Conservation (phyloP, 2,797 vertebrate genomes). For the Bovichtus diacanthus region DNA sequence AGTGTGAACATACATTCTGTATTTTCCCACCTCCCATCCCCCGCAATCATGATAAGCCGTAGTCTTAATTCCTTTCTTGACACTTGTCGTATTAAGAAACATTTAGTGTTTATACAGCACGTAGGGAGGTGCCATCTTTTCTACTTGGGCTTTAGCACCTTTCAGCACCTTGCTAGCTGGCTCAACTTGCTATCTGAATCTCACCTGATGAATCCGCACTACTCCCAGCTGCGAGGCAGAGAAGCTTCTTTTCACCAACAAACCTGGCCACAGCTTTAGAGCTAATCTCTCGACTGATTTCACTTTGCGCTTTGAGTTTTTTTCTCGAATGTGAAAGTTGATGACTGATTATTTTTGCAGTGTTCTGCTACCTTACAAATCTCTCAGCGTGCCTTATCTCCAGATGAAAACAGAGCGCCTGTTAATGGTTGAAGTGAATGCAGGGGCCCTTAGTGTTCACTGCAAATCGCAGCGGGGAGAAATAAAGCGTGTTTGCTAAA, state of each 20-base stretch:
- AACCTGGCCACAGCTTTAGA: slow-evolving; percentile 61
- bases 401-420: slow-evolving; percentile 50
- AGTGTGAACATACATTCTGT: slow-evolving; percentile 45
- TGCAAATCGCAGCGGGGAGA: slow-evolving; percentile 28
- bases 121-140: slow-evolving; percentile 75
- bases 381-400: slow-evolving; percentile 73
- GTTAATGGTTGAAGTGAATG: slow-evolving; percentile 64
- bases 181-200: slow-evolving; percentile 61
- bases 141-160: slow-evolving; percentile 71
- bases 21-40: slow-evolving; percentile 55
- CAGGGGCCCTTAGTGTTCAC: slow-evolving; percentile 59
- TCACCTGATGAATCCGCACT: slow-evolving; percentile 66
- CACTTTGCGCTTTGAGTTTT: slow-evolving; percentile 61
- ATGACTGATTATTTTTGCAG: slow-evolving; percentile 71
- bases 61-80: slow-evolving; percentile 67
- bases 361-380: slow-evolving; percentile 68
- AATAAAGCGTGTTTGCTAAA: slow-evolving; percentile 47
- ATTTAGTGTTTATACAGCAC: slow-evolving; percentile 77
- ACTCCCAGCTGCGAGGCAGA: slow-evolving; percentile 73
- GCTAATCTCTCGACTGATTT: slow-evolving; percentile 73
- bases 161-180: slow-evolving; percentile 77
- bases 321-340: slow-evolving; percentile 71
- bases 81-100: slow-evolving; percentile 74
- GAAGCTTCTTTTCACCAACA: slow-evolving; percentile 53
- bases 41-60: slow-evolving; percentile 58